Base-by-base conservation (phyloP, 2,888 invertebrate genomes). In the Lagria hirta region DNA sequence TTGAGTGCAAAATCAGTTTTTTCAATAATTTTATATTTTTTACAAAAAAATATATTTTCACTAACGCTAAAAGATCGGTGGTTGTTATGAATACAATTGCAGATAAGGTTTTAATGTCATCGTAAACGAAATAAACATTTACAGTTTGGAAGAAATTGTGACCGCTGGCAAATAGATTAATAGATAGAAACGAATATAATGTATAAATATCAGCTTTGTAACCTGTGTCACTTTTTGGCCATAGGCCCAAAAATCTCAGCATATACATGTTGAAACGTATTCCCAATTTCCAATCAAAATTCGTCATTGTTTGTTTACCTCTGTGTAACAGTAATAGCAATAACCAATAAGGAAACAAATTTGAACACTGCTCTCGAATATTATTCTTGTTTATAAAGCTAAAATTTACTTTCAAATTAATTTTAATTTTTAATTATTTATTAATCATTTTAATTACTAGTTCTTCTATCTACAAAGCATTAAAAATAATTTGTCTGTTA, bases 131-230 rank as follows among this genome's bases (percentile, higher is more conserved):
- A 11, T 23, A 38, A 2, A 38, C 24, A 23, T 30, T 14, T 4
- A 30, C n/a, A 4, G 17, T 15, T 4, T 30, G 38, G 7, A 22
- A 30, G 5, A 38, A 11, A 23, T 29, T 38, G 17, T 23, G 22
- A 8, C 14, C 23, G n/a, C 17, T 22, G 4, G 30, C 15, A n/a
- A 38, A 29, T 1, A 38, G 2, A 3, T 20, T 20, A 4, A 30
- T 17, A 1, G 20, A n/a, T 8, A 16, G 15, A 8, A 27, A 8
- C 2, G 28, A 18, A n/a, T 28, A 37, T 3, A 27, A 4, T 14
- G 37, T 37, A 11, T 37, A 37, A 2, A 27, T 5, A 14, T 37
- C 20, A 22, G 10, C n/a, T 33, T 23, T 18, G 13, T 22, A 33
- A 4, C 1, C 8, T 6, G 4, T 11, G 15, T 22, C 33, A n/a